These are phyloP conservation scores for Phortica variegata DNA, from an alignment of 1,140 invertebrate species.

Conservation along the genomic window DNA sequence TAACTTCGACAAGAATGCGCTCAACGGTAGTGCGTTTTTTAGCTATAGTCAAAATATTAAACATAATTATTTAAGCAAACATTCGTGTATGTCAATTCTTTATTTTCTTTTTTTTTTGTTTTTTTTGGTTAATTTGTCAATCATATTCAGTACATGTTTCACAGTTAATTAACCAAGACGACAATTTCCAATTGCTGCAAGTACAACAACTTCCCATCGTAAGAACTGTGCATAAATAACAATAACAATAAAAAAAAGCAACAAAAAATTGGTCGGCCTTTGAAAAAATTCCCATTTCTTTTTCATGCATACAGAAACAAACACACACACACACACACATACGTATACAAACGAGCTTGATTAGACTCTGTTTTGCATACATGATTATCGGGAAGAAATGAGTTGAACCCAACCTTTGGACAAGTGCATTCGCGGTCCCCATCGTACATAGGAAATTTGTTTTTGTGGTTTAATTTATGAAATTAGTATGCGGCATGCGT, in stretches of 20 bases:
- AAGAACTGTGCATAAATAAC: not conserved
- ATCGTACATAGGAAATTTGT: conserved; percentile 45
- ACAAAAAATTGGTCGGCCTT: conserved; percentile 18
- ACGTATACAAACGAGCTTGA: conserved; percentile 2
- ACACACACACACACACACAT: not conserved
- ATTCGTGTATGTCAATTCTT: too few relatives aligned
- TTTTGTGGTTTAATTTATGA: conserved; percentile 36
- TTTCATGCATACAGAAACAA: conserved; percentile 6
- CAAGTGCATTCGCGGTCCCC: conserved; percentile 32
- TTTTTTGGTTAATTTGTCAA: too few relatives aligned
- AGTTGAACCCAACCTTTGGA: conserved; percentile 37
- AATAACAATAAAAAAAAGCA: conserved; percentile 18
- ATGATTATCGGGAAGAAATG: conserved; percentile 18
- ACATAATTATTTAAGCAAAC: too few relatives aligned
- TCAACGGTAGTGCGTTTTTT: too few relatives aligned
- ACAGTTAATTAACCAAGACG: too few relatives aligned
- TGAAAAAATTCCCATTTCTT: conserved; percentile 15
- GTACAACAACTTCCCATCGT: too few relatives aligned
- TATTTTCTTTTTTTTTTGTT: too few relatives aligned
- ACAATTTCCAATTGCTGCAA: too few relatives aligned
- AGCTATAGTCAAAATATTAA: too few relatives aligned
- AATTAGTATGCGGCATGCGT: conserved; percentile 45
- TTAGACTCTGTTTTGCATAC: conserved; percentile 29
- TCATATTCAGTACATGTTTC: too few relatives aligned
- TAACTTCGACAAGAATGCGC: too few relatives aligned